Percentiles rank a stretch among this genome's conserved stretches.
These are phyloP conservation scores for Lordiphosa fenestrarum DNA, from an alignment of 2,888 invertebrate species.

Conservation along the genomic window DNA sequence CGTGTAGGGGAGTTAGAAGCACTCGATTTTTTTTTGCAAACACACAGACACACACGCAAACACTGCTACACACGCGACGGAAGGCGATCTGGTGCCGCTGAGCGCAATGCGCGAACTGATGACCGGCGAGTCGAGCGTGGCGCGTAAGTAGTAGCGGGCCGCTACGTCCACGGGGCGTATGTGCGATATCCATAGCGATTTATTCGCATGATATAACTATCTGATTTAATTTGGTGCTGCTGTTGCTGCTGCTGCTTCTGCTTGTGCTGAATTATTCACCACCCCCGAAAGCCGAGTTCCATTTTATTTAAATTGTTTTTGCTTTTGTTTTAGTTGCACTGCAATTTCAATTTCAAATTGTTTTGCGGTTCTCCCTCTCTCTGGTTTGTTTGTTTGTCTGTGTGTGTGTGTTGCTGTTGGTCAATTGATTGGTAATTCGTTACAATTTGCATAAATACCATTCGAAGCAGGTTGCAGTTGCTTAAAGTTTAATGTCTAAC, in stretches of 20 bases:
- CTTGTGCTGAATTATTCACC: slow-evolving; percentile 57
- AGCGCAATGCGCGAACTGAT: slow-evolving; percentile 67
- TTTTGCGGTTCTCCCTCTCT: slow-evolving; percentile 17
- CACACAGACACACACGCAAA: not conserved
- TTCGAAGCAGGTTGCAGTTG: slow-evolving; percentile 25
- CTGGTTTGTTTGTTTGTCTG: slow-evolving; percentile 8
- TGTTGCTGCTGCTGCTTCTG: slow-evolving; percentile 15
- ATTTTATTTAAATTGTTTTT: slow-evolving; percentile 58
- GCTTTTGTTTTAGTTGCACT: slow-evolving; percentile 58
- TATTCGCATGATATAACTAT: slow-evolving; percentile 71
- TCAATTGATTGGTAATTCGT: slow-evolving; percentile 57
- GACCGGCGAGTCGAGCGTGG: slow-evolving; percentile 40
- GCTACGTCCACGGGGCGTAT: slow-evolving; percentile 65
- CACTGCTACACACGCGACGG: slow-evolving; percentile 1
- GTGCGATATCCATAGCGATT: slow-evolving; percentile 73
- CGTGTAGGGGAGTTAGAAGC: not conserved
- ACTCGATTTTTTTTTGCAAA: no score
- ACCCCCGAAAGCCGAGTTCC: slow-evolving; percentile 19
- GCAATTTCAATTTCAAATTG: slow-evolving; percentile 65
- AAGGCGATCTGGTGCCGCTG: slow-evolving; percentile 61
- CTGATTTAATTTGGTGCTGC: slow-evolving; percentile 66
- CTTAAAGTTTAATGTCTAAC: slow-evolving; percentile 32
- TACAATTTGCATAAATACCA: slow-evolving; percentile 40
- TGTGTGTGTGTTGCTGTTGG: slow-evolving; percentile 37
- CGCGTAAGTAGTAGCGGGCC: slow-evolving; percentile 60